Evolutionary conservation across 2,113 vertebrate species (phyloP).

Genomic region (Lontra canadensis): DNA sequence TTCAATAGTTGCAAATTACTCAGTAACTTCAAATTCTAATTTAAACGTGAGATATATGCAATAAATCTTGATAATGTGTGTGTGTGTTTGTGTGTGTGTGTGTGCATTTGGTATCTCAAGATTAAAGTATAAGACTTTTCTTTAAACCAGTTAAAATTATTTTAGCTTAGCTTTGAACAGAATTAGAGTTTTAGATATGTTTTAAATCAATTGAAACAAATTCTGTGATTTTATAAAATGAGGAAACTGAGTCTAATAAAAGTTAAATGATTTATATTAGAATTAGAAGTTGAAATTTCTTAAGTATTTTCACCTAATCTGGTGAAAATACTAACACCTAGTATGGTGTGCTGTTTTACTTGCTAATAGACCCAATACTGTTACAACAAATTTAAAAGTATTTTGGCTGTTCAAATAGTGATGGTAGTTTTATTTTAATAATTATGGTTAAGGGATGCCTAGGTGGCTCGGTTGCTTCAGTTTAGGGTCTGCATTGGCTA

Average conservation of each 20-base stretch:
- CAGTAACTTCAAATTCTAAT: neutral
- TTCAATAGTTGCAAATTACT: constrained; percentile 23
- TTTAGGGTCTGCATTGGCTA: neutral
- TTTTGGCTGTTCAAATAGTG: neutral
- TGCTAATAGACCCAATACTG: neutral
- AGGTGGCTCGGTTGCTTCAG: neutral
- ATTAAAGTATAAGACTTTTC: neutral
- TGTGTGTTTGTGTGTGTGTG: neutral
- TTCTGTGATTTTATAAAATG: neutral
- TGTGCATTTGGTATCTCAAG: neutral
- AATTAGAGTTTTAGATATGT: neutral
- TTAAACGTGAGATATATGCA: neutral
- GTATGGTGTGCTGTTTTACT: neutral
- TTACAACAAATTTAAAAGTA: neutral
- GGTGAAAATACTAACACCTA: too few species aligned
- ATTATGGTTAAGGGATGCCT: neutral
- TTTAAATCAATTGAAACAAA: neutral
- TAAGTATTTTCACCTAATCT: neutral
- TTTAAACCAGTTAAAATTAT: neutral
- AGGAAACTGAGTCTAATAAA: neutral
- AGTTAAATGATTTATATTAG: neutral
- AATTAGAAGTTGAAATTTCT: neutral
- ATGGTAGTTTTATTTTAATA: neutral
- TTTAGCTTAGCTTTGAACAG: neutral
- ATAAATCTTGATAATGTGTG: neutral